Conservation (phyloP, 2,888 invertebrate species). For the Pheosia gnoma region DNA sequence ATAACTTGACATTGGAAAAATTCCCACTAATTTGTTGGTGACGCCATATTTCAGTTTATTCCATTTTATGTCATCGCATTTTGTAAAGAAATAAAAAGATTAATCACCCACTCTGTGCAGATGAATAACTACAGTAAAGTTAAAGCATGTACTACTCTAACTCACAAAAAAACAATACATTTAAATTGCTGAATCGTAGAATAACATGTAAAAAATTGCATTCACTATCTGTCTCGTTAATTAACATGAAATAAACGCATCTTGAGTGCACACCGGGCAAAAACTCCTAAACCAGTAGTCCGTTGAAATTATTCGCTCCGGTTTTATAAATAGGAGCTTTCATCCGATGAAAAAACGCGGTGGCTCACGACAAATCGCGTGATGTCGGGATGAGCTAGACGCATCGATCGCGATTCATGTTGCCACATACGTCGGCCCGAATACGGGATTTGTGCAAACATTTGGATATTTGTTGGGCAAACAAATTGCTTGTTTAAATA, state of each 20-base stretch:
- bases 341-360: slow-evolving; percentile 73
- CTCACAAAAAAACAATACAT: slow-evolving; percentile 9
- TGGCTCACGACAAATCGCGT: slow-evolving; percentile 74
- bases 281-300: slow-evolving; percentile 68
- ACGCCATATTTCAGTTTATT: too few species aligned
- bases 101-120: too few species aligned
- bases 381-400: slow-evolving; percentile 56
- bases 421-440: slow-evolving; percentile 2
- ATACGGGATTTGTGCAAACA: slow-evolving; percentile 1
- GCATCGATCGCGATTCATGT: slow-evolving; percentile 49
- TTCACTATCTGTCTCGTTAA: slow-evolving; percentile 36
- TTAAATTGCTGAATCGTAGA: slow-evolving; percentile 32
- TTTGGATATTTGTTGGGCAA: slow-evolving; percentile 3
- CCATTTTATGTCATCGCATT: too few species aligned
- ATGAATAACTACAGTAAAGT: too few species aligned
- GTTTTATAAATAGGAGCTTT: slow-evolving; percentile 74
- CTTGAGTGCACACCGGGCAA: slow-evolving; percentile 55
- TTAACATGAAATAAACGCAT: slow-evolving; percentile 53
- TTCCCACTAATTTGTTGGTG: too few species aligned
- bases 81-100: too few species aligned
- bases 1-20: too few species aligned
- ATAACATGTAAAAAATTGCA: slow-evolving; percentile 33
- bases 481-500: slow-evolving; percentile 7
- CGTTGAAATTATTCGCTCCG: slow-evolving; percentile 72
- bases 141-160: too few species aligned